phyloP scores from a whole-genome alignment of 2,888 invertebrate genomes.

The Aphodius granarius region DNA sequence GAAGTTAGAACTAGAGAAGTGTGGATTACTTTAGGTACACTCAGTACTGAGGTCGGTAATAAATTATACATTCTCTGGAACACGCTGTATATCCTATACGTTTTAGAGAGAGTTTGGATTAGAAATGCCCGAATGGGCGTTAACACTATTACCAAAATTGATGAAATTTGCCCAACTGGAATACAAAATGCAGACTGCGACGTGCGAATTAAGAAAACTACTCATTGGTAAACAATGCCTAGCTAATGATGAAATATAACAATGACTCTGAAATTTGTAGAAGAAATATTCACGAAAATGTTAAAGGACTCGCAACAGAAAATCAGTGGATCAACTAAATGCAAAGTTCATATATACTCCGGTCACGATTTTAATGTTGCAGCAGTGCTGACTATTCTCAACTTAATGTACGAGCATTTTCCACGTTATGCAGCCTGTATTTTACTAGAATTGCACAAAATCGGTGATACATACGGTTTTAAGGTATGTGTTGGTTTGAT shows the following conservation, averaged over 20 bases:
- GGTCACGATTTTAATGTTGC: constrained; percentile 17
- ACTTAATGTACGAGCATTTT: background rate
- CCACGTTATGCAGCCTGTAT: constrained; percentile 17
- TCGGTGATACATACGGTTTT: background rate
- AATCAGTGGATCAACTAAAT: background rate
- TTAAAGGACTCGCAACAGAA: constrained; percentile 4
- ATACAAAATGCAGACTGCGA: constrained; percentile 48
- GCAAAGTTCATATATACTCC: constrained; percentile 19
- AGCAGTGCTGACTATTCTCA: constrained; percentile 1
- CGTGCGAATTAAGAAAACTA: constrained; percentile 43
- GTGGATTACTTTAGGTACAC: constrained; percentile 9
- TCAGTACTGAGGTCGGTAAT: constrained; percentile 13
- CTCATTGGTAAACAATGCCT: no score
- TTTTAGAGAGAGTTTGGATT: constrained; percentile 43
- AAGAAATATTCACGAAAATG: constrained; percentile 9
- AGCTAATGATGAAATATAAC: no score
- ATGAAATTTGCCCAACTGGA: constrained; percentile 44
- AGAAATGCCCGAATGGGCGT: constrained; percentile 51
- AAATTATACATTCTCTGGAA: background rate
- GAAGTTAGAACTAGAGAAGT: constrained; percentile 4
- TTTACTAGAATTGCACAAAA: constrained; percentile 15
- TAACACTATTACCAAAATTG: constrained; percentile 45
- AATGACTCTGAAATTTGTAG: background rate
- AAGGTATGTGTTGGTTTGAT: constrained; percentile 15
- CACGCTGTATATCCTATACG: constrained; percentile 13